Evolutionary conservation across 1,140 invertebrate genomes (phyloP).

Genomic region (Ips nitidus): DNA sequence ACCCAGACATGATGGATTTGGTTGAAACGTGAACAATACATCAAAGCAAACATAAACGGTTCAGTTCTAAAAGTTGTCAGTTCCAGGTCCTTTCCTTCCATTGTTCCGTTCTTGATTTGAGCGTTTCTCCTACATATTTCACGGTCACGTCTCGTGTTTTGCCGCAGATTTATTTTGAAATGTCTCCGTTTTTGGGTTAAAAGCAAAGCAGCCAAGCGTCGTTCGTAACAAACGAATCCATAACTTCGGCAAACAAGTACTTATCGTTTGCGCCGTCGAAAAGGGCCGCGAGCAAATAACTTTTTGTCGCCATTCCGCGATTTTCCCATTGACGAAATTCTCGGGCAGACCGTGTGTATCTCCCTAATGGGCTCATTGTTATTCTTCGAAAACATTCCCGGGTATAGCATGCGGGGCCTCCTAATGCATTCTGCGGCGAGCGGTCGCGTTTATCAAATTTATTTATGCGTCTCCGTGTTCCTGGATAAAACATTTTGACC

Average conservation of each 20-base stretch:
- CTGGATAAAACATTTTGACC: slow-evolving; percentile 26
- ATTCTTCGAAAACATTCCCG: slow-evolving; percentile 26
- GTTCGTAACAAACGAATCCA: background rate
- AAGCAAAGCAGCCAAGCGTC: background rate
- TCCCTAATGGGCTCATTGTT: slow-evolving; percentile 30
- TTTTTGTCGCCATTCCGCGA: no score
- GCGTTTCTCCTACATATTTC: no score
- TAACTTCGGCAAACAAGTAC: no score
- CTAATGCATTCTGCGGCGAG: slow-evolving; percentile 28
- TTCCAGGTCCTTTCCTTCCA: no score
- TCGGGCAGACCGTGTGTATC: slow-evolving; percentile 11
- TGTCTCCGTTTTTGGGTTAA: background rate
- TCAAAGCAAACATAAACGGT: no score
- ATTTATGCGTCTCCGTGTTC: slow-evolving; percentile 23
- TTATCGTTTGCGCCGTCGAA: no score
- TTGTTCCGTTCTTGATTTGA: no score
- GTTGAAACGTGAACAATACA: no score
- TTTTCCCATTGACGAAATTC: slow-evolving; percentile 6
- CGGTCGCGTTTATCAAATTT: slow-evolving; percentile 30
- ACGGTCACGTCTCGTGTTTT: background rate
- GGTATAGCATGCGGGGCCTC: slow-evolving; percentile 22
- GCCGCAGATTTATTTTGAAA: background rate
- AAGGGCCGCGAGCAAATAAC: no score
- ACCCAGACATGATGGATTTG: no score
- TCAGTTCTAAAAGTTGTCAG: no score